These are phyloP conservation scores for Fissipunctia ypsillon DNA, from an alignment of 2,888 invertebrate species.

Conservation along the genomic window DNA sequence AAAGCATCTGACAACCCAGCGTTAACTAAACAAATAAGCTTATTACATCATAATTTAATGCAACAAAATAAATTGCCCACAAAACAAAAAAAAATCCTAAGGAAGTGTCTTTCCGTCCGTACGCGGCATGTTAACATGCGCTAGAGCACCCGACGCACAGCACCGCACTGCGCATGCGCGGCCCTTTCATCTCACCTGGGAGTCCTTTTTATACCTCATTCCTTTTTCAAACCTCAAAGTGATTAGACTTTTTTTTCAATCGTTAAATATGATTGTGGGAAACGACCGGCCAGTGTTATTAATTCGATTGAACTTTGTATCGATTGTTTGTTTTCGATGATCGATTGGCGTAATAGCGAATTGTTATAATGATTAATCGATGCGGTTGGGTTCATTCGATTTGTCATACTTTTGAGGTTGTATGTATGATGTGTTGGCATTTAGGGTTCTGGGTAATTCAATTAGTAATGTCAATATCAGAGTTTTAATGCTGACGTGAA, in stretches of 20 bases:
- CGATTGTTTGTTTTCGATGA: slow-evolving; percentile 76
- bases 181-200: slow-evolving; percentile 86
- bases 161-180: slow-evolving; percentile 71
- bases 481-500: not conserved
- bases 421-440: slow-evolving; percentile 23
- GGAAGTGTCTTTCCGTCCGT: slow-evolving; percentile 83
- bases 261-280: slow-evolving; percentile 87
- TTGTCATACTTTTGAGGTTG: slow-evolving; percentile 50
- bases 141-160: slow-evolving; percentile 71
- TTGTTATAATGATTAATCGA: slow-evolving; percentile 66
- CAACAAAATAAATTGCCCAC: slow-evolving; percentile 55
- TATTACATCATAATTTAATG: slow-evolving; percentile 61
- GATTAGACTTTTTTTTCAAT: slow-evolving; percentile 77
- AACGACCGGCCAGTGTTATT: slow-evolving; percentile 82
- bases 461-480: slow-evolving; percentile 35
- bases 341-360: slow-evolving; percentile 66
- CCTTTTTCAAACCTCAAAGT: slow-evolving; percentile 79
- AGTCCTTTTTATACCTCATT: slow-evolving; percentile 79
- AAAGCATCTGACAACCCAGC: not conserved
- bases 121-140: slow-evolving; percentile 81
- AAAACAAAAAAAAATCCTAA: slow-evolving; percentile 66
- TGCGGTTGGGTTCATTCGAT: slow-evolving; percentile 53
- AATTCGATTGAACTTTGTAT: slow-evolving; percentile 81
- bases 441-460: slow-evolving; percentile 22
- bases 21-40: slow-evolving; percentile 36